Percentiles rank a stretch among this genome's conserved stretches.
phyloP scores from a whole-genome alignment of 2,113 vertebrate genomes.

The Caloenas nicobarica region DNA sequence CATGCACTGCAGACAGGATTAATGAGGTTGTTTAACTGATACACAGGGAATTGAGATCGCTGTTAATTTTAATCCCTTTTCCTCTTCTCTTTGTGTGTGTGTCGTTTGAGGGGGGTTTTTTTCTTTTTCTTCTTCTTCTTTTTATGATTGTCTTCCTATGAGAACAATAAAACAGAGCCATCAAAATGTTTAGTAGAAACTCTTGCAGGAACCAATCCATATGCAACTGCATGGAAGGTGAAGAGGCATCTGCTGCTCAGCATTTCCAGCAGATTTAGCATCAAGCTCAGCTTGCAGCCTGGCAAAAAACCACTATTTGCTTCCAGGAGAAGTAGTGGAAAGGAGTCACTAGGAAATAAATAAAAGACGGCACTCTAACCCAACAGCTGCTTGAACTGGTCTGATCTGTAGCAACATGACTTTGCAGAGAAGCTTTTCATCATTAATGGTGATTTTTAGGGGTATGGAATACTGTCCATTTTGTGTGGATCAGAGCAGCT shows the following conservation, averaged over 20 bases:
- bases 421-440: background rate
- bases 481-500: background rate
- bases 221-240: background rate
- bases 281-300: background rate
- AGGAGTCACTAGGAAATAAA: slow-evolving; percentile 6
- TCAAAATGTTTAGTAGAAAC: background rate
- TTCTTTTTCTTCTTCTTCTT: background rate
- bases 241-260: background rate
- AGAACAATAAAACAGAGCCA: background rate
- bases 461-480: background rate
- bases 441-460: background rate
- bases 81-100: background rate
- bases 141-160: background rate
- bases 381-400: slow-evolving; percentile 12
- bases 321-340: slow-evolving; percentile 12
- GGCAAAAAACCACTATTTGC: background rate
- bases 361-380: background rate
- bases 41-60: slow-evolving; percentile 21
- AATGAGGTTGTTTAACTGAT: slow-evolving; percentile 48
- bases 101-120: background rate
- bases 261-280: slow-evolving; percentile 9
- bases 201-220: background rate
- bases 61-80: background rate
- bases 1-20: slow-evolving; percentile 31
- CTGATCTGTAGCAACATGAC: background rate